Conservation (phyloP, 2,797 vertebrate genomes). For the Gambelia wislizenii region DNA sequence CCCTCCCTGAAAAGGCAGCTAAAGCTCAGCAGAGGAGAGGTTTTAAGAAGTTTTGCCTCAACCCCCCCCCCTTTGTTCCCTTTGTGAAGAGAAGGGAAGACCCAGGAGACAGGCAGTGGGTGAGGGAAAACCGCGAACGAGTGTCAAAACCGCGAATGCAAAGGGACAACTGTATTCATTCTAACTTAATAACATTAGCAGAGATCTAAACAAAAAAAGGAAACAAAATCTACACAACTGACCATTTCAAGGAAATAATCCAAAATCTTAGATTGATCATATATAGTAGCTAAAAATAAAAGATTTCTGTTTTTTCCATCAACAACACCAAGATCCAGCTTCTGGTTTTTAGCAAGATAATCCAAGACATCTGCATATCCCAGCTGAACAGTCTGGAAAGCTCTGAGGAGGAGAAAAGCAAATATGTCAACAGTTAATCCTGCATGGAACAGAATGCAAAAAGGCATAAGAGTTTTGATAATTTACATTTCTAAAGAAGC, state of each 20-base stretch:
- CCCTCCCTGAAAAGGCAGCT: too few relatives aligned
- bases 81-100: too few relatives aligned
- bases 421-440: background rate
- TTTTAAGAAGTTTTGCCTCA: too few relatives aligned
- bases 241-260: constrained; percentile 43
- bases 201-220: background rate
- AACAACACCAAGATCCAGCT: constrained; percentile 35
- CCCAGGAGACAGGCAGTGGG: too few relatives aligned
- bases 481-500: constrained; percentile 11
- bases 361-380: constrained; percentile 29
- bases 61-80: too few relatives aligned
- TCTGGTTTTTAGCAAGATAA: constrained; percentile 51
- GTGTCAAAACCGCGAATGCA: too few relatives aligned
- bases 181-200: background rate
- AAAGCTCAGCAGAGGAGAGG: too few relatives aligned
- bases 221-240: constrained; percentile 31
- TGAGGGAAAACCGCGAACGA: too few relatives aligned
- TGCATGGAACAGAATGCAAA: background rate
- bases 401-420: background rate
- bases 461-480: background rate
- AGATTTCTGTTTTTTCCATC: constrained; percentile 47
- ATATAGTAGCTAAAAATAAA: constrained; percentile 55
- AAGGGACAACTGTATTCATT: too few relatives aligned
- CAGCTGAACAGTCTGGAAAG: constrained; percentile 20
- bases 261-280: constrained; percentile 52